These are phyloP conservation scores for Sylvia borin DNA, from an alignment of 2,797 vertebrate species.

Conservation along the genomic window DNA sequence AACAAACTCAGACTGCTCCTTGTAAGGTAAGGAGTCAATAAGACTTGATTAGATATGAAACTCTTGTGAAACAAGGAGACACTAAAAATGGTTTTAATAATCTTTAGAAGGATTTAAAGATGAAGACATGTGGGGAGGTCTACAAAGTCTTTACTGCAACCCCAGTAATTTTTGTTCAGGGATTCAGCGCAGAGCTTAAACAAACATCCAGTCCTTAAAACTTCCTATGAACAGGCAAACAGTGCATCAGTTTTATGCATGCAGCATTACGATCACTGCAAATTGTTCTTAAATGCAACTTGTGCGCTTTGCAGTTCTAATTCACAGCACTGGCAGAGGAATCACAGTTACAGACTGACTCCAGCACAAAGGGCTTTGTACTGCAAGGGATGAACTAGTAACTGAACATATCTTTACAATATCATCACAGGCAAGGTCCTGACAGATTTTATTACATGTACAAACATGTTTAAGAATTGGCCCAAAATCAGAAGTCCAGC, in stretches of 20 bases:
- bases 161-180: constrained; percentile 21
- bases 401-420: not conserved
- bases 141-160: not conserved
- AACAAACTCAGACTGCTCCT: constrained; percentile 11
- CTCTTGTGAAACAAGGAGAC: not conserved
- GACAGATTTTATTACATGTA: not conserved
- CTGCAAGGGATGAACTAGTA: not conserved
- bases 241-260: not conserved
- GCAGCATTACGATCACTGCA: not conserved
- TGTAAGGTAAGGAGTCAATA: constrained; percentile 15
- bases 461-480: not conserved
- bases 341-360: not conserved
- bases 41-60: constrained; percentile 36
- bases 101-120: constrained; percentile 15
- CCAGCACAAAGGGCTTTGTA: not conserved
- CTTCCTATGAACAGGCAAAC: not conserved
- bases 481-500: not conserved
- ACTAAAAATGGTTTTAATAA: constrained; percentile 35
- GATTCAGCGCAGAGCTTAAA: constrained; percentile 20
- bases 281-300: not conserved
- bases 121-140: not conserved
- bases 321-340: not conserved
- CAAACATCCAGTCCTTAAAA: constrained; percentile 45
- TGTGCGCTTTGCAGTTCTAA: not conserved
- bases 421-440: not conserved